These are phyloP conservation scores for Phymastichus coffea DNA, from an alignment of 1,140 invertebrate genomes.

Conservation along the genomic window DNA sequence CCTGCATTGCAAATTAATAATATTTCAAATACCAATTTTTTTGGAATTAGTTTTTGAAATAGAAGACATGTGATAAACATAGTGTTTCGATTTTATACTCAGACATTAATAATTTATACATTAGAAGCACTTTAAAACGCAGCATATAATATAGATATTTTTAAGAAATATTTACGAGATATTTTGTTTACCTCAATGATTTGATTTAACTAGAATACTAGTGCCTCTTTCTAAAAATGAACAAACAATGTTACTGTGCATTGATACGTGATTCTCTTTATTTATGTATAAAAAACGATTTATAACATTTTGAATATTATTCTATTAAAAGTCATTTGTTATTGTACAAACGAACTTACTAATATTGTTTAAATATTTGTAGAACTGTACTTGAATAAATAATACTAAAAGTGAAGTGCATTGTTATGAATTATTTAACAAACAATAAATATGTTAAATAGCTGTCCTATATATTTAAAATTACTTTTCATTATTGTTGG, in stretches of 20 bases:
- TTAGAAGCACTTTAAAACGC: slow-evolving; percentile 7
- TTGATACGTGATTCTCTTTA: slow-evolving; percentile 14
- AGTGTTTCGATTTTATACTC: background rate
- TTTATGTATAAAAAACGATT: slow-evolving; percentile 31
- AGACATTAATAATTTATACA: slow-evolving; percentile 2
- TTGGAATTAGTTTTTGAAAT: background rate
- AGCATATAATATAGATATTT: slow-evolving; percentile 13
- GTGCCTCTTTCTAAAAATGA: slow-evolving; percentile 30
- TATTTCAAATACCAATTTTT: background rate
- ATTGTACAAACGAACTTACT: slow-evolving; percentile 10
- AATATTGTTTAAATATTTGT: slow-evolving; percentile 19
- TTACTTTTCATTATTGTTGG: no score
- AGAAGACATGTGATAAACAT: background rate
- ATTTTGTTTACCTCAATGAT: slow-evolving; percentile 26
- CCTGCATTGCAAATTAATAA: no score
- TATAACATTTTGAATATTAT: slow-evolving; percentile 21
- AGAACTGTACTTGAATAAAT: slow-evolving; percentile 22
- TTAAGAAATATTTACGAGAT: slow-evolving; percentile 18
- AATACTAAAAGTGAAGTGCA: slow-evolving; percentile 19
- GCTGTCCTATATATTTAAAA: no score
- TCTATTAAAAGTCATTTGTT: slow-evolving; percentile 21
- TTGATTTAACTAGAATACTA: slow-evolving; percentile 30
- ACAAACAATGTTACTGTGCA: slow-evolving; percentile 8
- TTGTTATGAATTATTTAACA: slow-evolving; percentile 2
- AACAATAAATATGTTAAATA: no score